phyloP scores from a whole-genome alignment of 1,140 invertebrate species.

The Dendrolimus punctatus region DNA sequence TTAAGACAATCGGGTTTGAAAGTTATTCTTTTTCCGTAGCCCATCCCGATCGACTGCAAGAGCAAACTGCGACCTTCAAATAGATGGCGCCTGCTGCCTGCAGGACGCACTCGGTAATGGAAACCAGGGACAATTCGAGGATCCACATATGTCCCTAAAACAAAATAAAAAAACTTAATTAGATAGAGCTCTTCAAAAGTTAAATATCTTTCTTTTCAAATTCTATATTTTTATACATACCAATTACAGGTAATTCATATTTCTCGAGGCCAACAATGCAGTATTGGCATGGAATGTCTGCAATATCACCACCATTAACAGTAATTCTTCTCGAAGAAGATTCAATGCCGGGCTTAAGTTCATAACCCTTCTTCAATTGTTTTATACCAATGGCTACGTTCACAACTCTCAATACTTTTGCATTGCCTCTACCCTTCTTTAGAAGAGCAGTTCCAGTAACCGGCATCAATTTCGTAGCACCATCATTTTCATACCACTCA shows the following conservation, averaged over 20 bases:
- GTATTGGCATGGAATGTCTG: conserved; percentile 79
- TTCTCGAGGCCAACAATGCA: conserved; percentile 77
- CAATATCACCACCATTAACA: conserved; percentile 74
- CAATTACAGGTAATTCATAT: conserved; percentile 83
- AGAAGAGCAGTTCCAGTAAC: conserved; percentile 74
- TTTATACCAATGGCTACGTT: conserved; percentile 74
- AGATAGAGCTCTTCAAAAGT: not conserved
- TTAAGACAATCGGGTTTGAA: conserved; percentile 80
- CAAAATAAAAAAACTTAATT: conserved; percentile 15
- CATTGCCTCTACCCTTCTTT: conserved; percentile 66
- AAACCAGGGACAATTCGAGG: conserved; percentile 82
- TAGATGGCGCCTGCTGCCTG: conserved; percentile 74
- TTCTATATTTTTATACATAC: conserved; percentile 40
- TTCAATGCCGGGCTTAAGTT: conserved; percentile 76
- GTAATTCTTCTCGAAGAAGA: conserved; percentile 74
- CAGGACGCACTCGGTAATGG: conserved; percentile 79
- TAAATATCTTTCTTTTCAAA: not conserved
- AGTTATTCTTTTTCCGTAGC: conserved; percentile 84
- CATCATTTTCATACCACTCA: conserved; percentile 77
- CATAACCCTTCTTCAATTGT: conserved; percentile 73
- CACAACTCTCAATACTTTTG: conserved; percentile 69
- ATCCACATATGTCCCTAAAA: conserved; percentile 81
- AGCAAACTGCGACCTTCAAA: conserved; percentile 77
- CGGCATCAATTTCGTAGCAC: conserved; percentile 72
- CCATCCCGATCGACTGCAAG: conserved; percentile 79